Evolutionary conservation across 2,888 invertebrate species (phyloP), one percentile per base, ranked within the genome.

Genomic region (Hedychridium roseum): DNA sequence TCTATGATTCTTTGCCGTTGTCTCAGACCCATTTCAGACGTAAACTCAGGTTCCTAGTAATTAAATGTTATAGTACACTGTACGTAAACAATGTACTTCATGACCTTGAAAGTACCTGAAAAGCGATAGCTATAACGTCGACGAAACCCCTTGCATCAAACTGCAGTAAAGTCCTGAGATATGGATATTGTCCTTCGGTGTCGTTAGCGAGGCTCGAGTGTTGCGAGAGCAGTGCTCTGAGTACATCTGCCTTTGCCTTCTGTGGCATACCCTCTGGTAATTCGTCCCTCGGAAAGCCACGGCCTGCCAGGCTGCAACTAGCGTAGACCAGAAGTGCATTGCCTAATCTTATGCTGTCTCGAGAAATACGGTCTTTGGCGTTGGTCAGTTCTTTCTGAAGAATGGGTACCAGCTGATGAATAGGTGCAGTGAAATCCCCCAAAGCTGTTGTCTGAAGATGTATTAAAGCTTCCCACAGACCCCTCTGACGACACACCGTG

Each of bases 101-200:
- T n/a, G n/a, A n/a, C n/a, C n/a, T n/a, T n/a, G n/a, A n/a, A n/a
- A n/a, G n/a, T n/a, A n/a, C n/a, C 66, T 90, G 89, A 80, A 93
- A 93, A 31, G 92, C 92, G 74, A 94, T 81, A 16, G 91, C 87
- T 40, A 94, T 82, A 2, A 92, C 92, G 77, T 94, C 94, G 28
- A 94, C 81, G 60, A 92, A 92, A 71, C 93, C 94, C 41, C 90
- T 83, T 0, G 90, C 90, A 74, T 94, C 92, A 73, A 92, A 94
- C 60, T 86, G 85, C 5, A 94, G 80, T 35, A 94, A 80, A 1
- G 89, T 86, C 54, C 90, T 83, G 21, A 90, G 78, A 74, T 88
- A 89, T 0, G 90, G 90, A 80, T 89, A 89, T 9, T 85, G 84
- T 40, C 83, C 78, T 74, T 90, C 90, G 43, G 83, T 78, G 30